Evolutionary conservation across 2,113 vertebrate species (phyloP), one percentile per base, ranked within the genome.

Genomic region (Macaca nemestrina): DNA sequence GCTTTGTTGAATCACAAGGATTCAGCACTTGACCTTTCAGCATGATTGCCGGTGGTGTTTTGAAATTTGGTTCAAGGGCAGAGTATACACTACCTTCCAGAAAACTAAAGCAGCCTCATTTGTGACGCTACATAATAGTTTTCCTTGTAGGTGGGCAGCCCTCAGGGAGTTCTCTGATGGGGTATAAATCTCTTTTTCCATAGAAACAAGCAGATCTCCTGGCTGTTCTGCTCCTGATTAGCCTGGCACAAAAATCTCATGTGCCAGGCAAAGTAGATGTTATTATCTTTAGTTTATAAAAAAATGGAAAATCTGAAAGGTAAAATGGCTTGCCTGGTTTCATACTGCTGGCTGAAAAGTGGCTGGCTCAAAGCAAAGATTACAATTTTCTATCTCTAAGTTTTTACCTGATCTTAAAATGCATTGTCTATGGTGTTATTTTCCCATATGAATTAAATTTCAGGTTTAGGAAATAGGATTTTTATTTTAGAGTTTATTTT

Each of bases 251-350:
- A 75, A 97, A 97, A 64, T 57, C 45, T 57, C 91, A 86, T 55
- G 13, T 79, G 85, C 78, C 43, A 79, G 32, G 30, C n/a, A 94
- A 93, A 92, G n/a, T 64, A 67, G 13, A 10, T 80, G 12, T 68
- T 81, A 61, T 72, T 30, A 57, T 17, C 55, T 57, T 76, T 16
- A 80, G 93, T 94, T 70, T 72, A 25, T 96, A 95, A 93, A 95
- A 67, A 94, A 93, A 80, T 76, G 61, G 52, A 86, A 85, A 89
- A 35, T 25, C 22, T 55, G 43, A 80, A 43, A 68, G 8, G 11
- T 40, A 27, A 32, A 61, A 83, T 30, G n/a, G 76, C 48, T 72
- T 57, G 43, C 61, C 30, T 12, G 78, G 4, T 84, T 90, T 81
- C 57, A 73, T 22, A 59, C 0, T 14, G 45, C 48, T 83, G 40